Evolutionary conservation across 2,888 invertebrate species (phyloP), one percentile per base, ranked within the genome.

Genomic region (Platycheirus albimanus): DNA sequence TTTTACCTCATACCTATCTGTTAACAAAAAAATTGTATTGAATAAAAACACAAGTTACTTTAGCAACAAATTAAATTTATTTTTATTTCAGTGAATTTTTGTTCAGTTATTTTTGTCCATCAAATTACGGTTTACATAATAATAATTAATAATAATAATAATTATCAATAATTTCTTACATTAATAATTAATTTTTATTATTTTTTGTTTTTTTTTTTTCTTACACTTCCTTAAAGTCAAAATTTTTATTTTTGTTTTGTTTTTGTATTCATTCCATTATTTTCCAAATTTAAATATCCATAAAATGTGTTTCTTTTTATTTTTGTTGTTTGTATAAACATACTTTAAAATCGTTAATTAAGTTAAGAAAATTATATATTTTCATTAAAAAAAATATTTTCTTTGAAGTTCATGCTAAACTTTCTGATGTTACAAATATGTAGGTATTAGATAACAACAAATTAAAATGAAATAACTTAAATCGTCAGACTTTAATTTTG

Each of bases 61-160:
- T 84, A 84, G 84, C 84, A 84, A 84, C 84, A 84, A 84, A 84
- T 84, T 74, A 84, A 84, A 84, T 84, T 79, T 84, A 84, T 79
- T 84, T 81, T 79, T 79, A 79, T 70, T 84, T 84, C 79, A 71
- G 84, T 79, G 72, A 78, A 72, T 71, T 72, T 76, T 51, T 74
- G 72, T 64, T 83, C 72, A 78, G 67, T 67, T 72, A 83, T 78
- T 72, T 83, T 83, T 84, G 79, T 79, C 84, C 84, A 84, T 84
- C 84, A 84, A 84, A 79, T 78, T 84, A 84, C 84, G 70, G 78
- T 84, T 84, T 84, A 84, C 84, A 79, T 84, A 79, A 79, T 84
- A 83, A 84, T 84, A 74, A 83, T 74, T 70, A 75, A 78, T 84
- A 74, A 83, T 83, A 67, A 74, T 74, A 56, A 84, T 84, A 84